A percentile compares a stretch with the other conserved stretches of the same genome.
These are phyloP conservation scores for Microplitis deprimator DNA, from an alignment of 2,888 invertebrate species.

Conservation along the genomic window DNA sequence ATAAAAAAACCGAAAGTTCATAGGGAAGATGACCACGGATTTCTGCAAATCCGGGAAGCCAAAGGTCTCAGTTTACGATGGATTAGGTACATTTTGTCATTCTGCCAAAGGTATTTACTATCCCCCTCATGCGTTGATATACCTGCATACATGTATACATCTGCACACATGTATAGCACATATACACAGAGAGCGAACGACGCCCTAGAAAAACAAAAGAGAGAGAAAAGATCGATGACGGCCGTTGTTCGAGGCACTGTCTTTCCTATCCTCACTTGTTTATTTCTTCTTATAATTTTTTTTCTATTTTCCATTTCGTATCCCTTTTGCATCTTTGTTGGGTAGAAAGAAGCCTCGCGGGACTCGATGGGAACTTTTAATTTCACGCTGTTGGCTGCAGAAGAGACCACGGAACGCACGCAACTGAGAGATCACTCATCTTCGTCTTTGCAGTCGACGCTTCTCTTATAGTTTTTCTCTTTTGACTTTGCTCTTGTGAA, in stretches of 20 bases:
- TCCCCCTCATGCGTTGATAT: constrained; percentile 39
- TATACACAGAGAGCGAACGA: constrained; percentile 20
- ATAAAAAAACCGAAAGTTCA: constrained; percentile 25
- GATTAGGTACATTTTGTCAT: constrained; percentile 54
- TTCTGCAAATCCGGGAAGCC: constrained; percentile 50
- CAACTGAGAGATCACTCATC: constrained; percentile 56
- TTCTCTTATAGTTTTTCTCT: constrained; percentile 18
- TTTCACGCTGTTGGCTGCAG: constrained; percentile 59
- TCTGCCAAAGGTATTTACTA: constrained; percentile 54
- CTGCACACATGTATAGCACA: constrained; percentile 4
- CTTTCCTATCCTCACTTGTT: constrained; percentile 24
- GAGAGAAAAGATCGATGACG: constrained; percentile 50
- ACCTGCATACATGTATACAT: constrained; percentile 33
- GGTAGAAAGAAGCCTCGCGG: constrained; percentile 47
- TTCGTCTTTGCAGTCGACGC: constrained; percentile 47
- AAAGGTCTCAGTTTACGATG: constrained; percentile 51
- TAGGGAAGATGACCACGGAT: constrained; percentile 37
- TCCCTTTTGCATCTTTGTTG: constrained; percentile 44
- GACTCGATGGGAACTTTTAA: constrained; percentile 53
- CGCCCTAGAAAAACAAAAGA: constrained; percentile 31
- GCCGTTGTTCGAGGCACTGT: constrained; percentile 40
- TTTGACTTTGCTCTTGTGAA: background rate
- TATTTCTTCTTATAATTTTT: constrained; percentile 35
- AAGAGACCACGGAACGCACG: constrained; percentile 48
- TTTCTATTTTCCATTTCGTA: constrained; percentile 43